These are phyloP conservation scores for Hiodon tergisus DNA, from an alignment of 2,113 vertebrate genomes.

Conservation along the genomic window DNA sequence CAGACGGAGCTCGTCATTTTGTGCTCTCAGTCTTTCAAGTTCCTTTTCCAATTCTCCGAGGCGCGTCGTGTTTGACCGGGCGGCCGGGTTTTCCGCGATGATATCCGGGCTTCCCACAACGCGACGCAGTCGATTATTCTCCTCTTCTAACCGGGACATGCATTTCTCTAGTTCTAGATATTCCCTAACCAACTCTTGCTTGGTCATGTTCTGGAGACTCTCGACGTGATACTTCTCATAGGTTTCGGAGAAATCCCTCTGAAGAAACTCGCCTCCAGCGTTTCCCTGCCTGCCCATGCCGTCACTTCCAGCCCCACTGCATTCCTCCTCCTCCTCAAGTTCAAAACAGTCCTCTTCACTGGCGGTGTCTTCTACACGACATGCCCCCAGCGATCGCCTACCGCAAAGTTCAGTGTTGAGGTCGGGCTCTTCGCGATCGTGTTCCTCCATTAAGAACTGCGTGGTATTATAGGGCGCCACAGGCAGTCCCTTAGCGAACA, in stretches of 20 bases:
- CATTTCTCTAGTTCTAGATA: constrained; percentile 74
- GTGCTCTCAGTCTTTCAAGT: constrained; percentile 68
- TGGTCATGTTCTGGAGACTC: constrained; percentile 96
- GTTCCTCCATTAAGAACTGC: constrained; percentile 98
- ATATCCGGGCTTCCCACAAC: constrained; percentile 57
- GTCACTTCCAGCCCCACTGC: constrained; percentile 80
- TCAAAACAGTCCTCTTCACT: constrained; percentile 84
- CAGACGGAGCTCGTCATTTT: constrained; percentile 65
- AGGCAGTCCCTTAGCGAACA: constrained; percentile 95
- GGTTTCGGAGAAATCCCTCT: constrained; percentile 94
- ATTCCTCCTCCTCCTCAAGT: constrained; percentile 75
- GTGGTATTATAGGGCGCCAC: constrained; percentile 97
- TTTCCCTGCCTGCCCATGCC: constrained; percentile 79
- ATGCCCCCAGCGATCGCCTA: constrained; percentile 54
- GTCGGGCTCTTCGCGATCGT: constrained; percentile 93
- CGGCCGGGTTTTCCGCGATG: constrained; percentile 27
- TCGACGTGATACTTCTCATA: constrained; percentile 94
- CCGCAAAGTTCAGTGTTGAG: constrained; percentile 79
- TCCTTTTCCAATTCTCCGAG: constrained; percentile 65
- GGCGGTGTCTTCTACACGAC: constrained; percentile 62
- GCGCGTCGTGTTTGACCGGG: constrained; percentile 47
- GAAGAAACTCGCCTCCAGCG: constrained; percentile 84
- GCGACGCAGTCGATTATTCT: constrained; percentile 79
- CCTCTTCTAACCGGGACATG: constrained; percentile 71
- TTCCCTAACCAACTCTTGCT: constrained; percentile 90